A percentile compares a stretch with the other conserved stretches of the same genome.
phyloP scores from a whole-genome alignment of 2,113 vertebrate genomes.

The Ursus arctos region DNA sequence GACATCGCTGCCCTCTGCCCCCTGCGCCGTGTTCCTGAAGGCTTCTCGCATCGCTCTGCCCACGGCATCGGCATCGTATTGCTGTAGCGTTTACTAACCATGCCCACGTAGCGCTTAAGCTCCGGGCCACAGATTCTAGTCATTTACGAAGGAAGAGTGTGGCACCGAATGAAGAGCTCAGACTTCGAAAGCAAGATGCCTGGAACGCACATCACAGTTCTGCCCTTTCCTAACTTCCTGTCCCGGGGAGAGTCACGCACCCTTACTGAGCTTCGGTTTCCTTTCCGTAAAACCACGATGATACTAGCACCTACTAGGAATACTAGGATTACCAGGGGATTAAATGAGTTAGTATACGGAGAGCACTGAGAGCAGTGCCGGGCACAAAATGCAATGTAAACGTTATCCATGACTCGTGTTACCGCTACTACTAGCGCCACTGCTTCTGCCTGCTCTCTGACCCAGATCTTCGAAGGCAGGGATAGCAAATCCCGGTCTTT shows the following conservation, averaged over 20 bases:
- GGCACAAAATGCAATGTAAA: too few species aligned
- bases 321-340: neutral
- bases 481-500: neutral
- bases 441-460: neutral
- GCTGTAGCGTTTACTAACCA: neutral
- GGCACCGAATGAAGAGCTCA: neutral
- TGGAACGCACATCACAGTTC: neutral
- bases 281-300: neutral
- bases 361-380: neutral
- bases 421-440: too few species aligned
- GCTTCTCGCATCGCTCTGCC: neutral
- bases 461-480: neutral
- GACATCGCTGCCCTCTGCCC: fast-evolving
- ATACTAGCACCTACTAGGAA: too few species aligned
- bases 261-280: neutral
- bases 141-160: neutral
- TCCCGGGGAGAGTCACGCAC: neutral
- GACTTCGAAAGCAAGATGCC: neutral
- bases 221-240: neutral
- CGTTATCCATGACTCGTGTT: neutral
- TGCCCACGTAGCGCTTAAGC: too few species aligned
- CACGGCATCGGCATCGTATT: neutral
- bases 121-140: neutral
- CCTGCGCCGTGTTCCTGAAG: neutral
- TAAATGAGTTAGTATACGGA: neutral